Evolutionary conservation across 2,113 vertebrate genomes (phyloP).

Genomic region (Heterotis niloticus): DNA sequence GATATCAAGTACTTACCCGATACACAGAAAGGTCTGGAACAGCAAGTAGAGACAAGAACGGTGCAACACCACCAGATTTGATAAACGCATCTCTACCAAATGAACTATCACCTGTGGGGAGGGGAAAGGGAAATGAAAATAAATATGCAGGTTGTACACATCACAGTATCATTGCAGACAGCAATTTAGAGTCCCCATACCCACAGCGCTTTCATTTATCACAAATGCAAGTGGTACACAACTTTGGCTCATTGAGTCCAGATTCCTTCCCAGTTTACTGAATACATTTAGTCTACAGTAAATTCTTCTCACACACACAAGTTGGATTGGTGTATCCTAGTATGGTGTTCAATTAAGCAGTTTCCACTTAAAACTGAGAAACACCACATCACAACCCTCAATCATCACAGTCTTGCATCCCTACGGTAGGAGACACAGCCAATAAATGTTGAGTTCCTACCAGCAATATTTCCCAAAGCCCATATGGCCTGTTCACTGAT

Average conservation of each 20-base stretch:
- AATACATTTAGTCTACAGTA: no score
- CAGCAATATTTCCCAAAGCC: conserved; percentile 90
- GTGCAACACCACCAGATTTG: conserved; percentile 77
- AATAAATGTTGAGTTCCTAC: conserved; percentile 54
- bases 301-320: no score
- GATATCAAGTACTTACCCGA: conserved; percentile 66
- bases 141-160: no score
- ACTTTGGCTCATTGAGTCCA: not conserved
- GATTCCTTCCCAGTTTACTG: no score
- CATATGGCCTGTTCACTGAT: conserved; percentile 91
- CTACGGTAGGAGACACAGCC: no score
- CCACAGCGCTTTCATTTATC: not conserved
- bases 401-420: no score
- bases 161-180: no score
- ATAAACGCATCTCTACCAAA: conserved; percentile 83
- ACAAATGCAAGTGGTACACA: not conserved
- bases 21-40: conserved; percentile 73
- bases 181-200: no score
- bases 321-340: no score
- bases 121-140: no score
- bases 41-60: conserved; percentile 72
- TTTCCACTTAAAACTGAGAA: not conserved
- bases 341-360: no score
- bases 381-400: not conserved
- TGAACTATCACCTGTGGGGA: conserved; percentile 77